phyloP scores from a whole-genome alignment of 1,140 invertebrate species.

The Drosophila pallidifrons region DNA sequence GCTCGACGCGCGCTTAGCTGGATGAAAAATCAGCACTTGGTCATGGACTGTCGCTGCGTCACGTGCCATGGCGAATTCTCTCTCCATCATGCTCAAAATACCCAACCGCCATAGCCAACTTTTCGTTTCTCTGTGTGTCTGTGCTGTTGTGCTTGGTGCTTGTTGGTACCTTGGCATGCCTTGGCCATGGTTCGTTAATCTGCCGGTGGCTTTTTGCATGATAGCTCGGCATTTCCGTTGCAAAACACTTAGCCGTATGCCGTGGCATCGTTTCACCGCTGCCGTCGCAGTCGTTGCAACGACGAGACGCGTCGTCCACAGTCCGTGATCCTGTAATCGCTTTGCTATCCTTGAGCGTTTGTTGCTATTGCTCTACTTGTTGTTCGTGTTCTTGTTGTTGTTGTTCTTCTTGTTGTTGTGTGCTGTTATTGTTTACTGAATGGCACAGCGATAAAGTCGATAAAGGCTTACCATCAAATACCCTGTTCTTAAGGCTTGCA shows the following conservation, averaged over 20 bases:
- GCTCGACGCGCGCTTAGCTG: slow-evolving; percentile 43
- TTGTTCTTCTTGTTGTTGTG: slow-evolving; percentile 14
- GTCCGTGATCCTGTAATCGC: slow-evolving; percentile 71
- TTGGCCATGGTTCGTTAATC: slow-evolving; percentile 83
- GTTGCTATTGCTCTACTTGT: slow-evolving; percentile 56
- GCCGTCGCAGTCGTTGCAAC: neutral
- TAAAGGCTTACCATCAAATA: slow-evolving; percentile 32
- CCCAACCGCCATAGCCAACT: neutral
- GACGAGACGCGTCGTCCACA: neutral
- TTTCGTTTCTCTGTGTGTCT: neutral
- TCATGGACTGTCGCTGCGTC: slow-evolving; percentile 82
- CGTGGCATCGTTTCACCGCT: neutral
- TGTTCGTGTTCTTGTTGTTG: slow-evolving; percentile 46
- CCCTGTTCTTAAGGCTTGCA: slow-evolving; percentile 28
- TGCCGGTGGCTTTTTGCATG: slow-evolving; percentile 82
- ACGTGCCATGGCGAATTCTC: slow-evolving; percentile 61
- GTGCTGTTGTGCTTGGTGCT: slow-evolving; percentile 1
- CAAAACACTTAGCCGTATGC: slow-evolving; percentile 80
- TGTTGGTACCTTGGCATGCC: slow-evolving; percentile 58
- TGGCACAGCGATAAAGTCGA: slow-evolving; percentile 38
- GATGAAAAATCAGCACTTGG: slow-evolving; percentile 82
- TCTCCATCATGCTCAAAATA: neutral
- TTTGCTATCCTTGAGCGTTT: slow-evolving; percentile 62
- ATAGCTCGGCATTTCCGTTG: slow-evolving; percentile 81
- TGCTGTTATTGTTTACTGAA: slow-evolving; percentile 77